A percentile compares a stretch with the other conserved stretches of the same genome.
Conservation (phyloP, 2,888 invertebrate species). For the Deroplatys truncata region DNA sequence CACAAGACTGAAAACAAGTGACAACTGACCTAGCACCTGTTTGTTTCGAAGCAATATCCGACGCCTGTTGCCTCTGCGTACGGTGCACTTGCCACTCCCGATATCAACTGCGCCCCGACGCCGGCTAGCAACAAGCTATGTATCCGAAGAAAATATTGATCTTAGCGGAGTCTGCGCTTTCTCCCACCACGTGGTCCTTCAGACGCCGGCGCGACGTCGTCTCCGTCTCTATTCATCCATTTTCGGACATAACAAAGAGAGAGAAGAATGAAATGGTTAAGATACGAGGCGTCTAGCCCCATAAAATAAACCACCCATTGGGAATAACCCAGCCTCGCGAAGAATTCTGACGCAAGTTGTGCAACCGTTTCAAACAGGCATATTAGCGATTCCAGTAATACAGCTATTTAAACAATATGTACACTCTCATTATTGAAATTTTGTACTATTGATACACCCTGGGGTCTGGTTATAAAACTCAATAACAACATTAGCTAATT, state of each 20-base stretch:
- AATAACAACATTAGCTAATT: too few relatives aligned
- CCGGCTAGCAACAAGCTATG: slow-evolving; percentile 12
- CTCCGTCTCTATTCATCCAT: background rate
- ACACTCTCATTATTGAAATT: too few relatives aligned
- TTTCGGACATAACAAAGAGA: background rate
- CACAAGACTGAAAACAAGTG: background rate
- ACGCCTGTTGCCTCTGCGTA: background rate
- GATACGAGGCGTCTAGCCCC: background rate
- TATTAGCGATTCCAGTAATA: too few relatives aligned
- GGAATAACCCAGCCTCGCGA: background rate
- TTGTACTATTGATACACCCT: too few relatives aligned
- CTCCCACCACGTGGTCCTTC: slow-evolving; percentile 15
- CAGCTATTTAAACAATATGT: too few relatives aligned
- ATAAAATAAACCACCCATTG: background rate
- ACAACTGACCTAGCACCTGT: background rate
- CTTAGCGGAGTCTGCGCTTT: slow-evolving; percentile 10
- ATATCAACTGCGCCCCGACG: background rate
- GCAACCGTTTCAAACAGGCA: background rate
- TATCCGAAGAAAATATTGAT: slow-evolving; percentile 18
- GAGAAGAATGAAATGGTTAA: background rate
- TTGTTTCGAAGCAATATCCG: background rate
- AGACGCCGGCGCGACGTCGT: slow-evolving; percentile 6
- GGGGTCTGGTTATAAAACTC: too few relatives aligned
- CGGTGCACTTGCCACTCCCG: slow-evolving; percentile 13
- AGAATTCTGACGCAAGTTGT: background rate